phyloP scores from a whole-genome alignment of 2,797 vertebrate genomes.

The Microtus agrestis region DNA sequence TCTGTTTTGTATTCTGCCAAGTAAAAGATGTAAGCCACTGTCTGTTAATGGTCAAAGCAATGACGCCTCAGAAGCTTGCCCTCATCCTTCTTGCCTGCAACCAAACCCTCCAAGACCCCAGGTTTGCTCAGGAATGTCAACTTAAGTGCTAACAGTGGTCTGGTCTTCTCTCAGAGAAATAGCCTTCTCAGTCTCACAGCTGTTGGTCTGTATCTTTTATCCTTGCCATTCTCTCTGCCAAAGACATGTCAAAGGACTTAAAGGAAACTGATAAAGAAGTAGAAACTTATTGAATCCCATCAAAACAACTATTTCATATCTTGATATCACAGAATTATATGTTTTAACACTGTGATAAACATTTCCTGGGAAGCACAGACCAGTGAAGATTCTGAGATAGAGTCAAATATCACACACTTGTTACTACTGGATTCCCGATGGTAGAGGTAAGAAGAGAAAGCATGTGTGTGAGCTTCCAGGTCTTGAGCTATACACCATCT shows the following conservation, averaged over 20 bases:
- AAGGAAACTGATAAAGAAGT: not conserved
- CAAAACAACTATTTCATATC: constrained; percentile 18
- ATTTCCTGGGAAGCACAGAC: not conserved
- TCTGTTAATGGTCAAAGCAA: not conserved
- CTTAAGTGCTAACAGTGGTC: not conserved
- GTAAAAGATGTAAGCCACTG: not conserved
- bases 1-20: not conserved
- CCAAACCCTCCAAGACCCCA: not conserved
- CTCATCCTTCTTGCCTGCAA: not conserved
- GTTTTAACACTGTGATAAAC: not conserved
- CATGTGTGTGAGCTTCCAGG: not conserved
- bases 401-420: not conserved
- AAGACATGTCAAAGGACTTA: constrained; percentile 38
- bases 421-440: not conserved
- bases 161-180: not conserved
- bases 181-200: not conserved
- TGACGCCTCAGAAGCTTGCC: not conserved
- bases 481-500: not conserved
- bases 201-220: not conserved
- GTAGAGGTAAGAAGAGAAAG: not conserved
- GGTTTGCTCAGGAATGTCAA: not conserved
- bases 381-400: not conserved
- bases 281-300: not conserved
- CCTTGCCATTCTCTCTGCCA: not conserved
- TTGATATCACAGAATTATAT: not conserved